Base-by-base conservation (phyloP, 1,140 invertebrate genomes). In the Brachionus koreanus region DNA sequence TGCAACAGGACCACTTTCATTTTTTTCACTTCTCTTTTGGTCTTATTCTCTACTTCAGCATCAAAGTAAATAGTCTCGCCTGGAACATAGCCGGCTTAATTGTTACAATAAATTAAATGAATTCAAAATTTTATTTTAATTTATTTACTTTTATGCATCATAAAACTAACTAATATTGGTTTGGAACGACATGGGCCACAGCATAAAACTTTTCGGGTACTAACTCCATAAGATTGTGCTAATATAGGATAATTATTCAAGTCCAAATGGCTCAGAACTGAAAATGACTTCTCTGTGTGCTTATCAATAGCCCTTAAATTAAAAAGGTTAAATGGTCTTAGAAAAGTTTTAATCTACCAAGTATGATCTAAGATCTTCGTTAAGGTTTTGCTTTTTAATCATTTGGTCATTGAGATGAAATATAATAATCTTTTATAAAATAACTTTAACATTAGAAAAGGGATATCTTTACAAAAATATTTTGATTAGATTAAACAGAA, bases 231-330 rank as follows among this genome's bases (percentile, higher is more conserved):
- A 3, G 76, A 13, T 23, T 79, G 76, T 61, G 5, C 16, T 10
- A 61, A 5, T 7, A 16, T 57, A 4, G 46, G 85, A 49, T 85
- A 83, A 5, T 63, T 82, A 74, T 87, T 87, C 43, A 88, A 82
- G 83, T 88, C 87, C 19, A 87, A 67, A 12, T 85, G 85, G 42
- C 83, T 85, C 23, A 87, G 69, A 12, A 88, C 86, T n/a, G 84
- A 86, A 83, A 87, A 87, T 2, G 86, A 84, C 25, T 84, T 84
- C 83, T 86, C 85, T 0, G 84, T 85, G 7, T 85, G 84, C 19
- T 86, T 83, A 75, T 86, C 84, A 69, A 85, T 83, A 33, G 76
- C 76, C 76, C 76, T 79, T 29, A 16, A 13, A 57, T 16, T 9
- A 37, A 19, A 65, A 57, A 52, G 0, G 7, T 2, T n/a, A n/a